These are phyloP conservation scores for Parochlus steinenii DNA, from an alignment of 2,888 invertebrate species.

Conservation along the genomic window DNA sequence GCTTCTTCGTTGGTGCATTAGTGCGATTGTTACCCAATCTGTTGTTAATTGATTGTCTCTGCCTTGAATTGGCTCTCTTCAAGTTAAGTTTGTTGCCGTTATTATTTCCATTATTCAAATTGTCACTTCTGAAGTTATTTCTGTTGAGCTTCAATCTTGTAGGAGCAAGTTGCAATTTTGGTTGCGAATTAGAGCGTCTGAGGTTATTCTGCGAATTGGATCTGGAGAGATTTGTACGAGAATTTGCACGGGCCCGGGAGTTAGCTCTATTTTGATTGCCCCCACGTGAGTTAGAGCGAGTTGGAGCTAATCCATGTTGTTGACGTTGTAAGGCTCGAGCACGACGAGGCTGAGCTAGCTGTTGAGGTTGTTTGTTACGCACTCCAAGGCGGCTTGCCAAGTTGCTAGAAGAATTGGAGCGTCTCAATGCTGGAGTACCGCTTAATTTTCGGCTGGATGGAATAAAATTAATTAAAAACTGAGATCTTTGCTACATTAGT, in stretches of 20 bases:
- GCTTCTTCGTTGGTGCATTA: slow-evolving; percentile 7
- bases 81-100: too few species aligned
- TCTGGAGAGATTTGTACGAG: slow-evolving; percentile 8
- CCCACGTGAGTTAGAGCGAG: slow-evolving; percentile 9
- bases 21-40: slow-evolving; percentile 12
- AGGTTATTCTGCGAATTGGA: slow-evolving; percentile 14
- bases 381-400: slow-evolving; percentile 22
- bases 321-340: slow-evolving; percentile 4
- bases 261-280: neutral
- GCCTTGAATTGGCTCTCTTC: too few species aligned
- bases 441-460: slow-evolving; percentile 6
- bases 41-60: slow-evolving; percentile 12
- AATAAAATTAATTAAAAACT: slow-evolving; percentile 16
- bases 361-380: slow-evolving; percentile 13
- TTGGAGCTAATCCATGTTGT: slow-evolving; percentile 9
- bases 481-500: slow-evolving; percentile 12
- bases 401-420: slow-evolving; percentile 21
- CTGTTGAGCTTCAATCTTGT: too few species aligned
- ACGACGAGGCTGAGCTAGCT: slow-evolving; percentile 12
- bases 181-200: slow-evolving; percentile 13
- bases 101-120: too few species aligned
- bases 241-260: too few species aligned
- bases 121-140: too few species aligned
- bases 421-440: slow-evolving; percentile 16
- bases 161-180: too few species aligned